Conservation (phyloP, 2,797 vertebrate species). For the Anomalospiza imberbis region DNA sequence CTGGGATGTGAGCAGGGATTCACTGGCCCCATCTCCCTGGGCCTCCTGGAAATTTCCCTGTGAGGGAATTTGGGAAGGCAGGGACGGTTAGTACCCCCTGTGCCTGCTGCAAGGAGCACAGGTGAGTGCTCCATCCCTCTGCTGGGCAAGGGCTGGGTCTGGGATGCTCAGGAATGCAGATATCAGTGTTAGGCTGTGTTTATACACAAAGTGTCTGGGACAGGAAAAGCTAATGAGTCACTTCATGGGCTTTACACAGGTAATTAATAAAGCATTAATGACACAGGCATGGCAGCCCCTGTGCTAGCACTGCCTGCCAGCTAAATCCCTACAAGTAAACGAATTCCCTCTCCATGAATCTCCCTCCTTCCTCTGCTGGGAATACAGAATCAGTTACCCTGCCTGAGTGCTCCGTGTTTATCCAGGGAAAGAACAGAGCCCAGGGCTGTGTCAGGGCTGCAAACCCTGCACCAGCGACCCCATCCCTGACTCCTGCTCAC, state of each 20-base stretch:
- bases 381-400: background rate
- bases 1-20: background rate
- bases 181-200: background rate
- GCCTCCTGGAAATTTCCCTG: background rate
- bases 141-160: background rate
- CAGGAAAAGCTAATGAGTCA: background rate
- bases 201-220: background rate
- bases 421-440: background rate
- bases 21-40: background rate
- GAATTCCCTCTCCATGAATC: background rate
- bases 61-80: background rate
- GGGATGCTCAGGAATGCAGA: background rate
- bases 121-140: rapidly evolving
- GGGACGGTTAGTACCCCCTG: no score
- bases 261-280: background rate
- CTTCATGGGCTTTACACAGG: background rate
- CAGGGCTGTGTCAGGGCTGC: rapidly evolving
- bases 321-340: background rate
- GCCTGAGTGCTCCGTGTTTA: background rate
- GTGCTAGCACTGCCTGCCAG: background rate
- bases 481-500: background rate
- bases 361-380: background rate
- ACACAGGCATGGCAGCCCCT: background rate
- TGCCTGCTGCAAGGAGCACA: no score
- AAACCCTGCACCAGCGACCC: background rate